Conservation (phyloP, 2,888 invertebrate genomes). For the Listrodromus nycthemerus region DNA sequence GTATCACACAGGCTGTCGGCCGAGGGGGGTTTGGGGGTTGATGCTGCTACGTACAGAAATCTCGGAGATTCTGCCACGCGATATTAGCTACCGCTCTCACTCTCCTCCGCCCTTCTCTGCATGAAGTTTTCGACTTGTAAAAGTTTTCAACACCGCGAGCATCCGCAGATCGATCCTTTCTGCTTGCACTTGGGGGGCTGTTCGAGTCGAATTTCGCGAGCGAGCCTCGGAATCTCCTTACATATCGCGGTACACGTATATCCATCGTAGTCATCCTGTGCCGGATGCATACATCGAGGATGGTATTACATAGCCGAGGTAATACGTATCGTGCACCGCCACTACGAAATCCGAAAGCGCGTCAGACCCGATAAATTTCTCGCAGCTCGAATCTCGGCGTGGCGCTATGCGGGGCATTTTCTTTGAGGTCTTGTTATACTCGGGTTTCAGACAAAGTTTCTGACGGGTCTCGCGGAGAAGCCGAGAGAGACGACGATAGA, state of each 20-base stretch:
- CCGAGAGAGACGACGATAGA: background rate
- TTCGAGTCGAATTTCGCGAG: background rate
- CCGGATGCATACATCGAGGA: conserved; percentile 41
- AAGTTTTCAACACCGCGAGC: conserved; percentile 57
- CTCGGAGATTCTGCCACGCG: conserved; percentile 50
- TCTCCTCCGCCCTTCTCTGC: background rate
- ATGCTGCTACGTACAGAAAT: conserved; percentile 31
- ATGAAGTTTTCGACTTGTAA: conserved; percentile 55
- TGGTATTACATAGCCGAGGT: background rate
- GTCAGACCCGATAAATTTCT: conserved; percentile 51
- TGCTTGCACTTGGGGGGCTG: conserved; percentile 20
- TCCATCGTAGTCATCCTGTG: background rate
- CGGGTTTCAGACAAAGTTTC: conserved; percentile 31
- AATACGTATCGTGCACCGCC: background rate
- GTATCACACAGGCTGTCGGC: conserved; percentile 55
- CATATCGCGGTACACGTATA: conserved; percentile 1
- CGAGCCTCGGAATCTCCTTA: conserved; percentile 12
- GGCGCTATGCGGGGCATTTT: conserved; percentile 23
- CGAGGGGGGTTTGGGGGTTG: background rate
- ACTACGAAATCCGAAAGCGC: conserved; percentile 19
- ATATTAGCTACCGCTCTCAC: conserved; percentile 45
- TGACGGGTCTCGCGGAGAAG: background rate
- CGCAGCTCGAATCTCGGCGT: conserved; percentile 3
- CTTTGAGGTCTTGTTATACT: conserved; percentile 41
- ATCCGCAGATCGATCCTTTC: conserved; percentile 53